Percentiles rank a stretch among this genome's conserved stretches.
phyloP scores from a whole-genome alignment of 2,113 vertebrate species.

The Calidris pugnax region DNA sequence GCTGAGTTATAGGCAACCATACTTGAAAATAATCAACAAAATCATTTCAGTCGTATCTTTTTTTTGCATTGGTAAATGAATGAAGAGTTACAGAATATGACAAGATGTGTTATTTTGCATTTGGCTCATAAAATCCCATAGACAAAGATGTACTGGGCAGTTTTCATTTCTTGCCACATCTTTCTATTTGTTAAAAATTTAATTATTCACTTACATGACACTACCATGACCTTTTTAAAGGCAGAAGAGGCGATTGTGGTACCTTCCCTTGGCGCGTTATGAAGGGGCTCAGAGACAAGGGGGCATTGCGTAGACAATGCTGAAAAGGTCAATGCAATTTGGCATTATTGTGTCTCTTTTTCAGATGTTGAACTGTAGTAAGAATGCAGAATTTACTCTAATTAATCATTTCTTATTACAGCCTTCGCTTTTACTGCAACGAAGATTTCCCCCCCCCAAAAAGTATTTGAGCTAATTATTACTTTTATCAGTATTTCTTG shows the following conservation, averaged over 20 bases:
- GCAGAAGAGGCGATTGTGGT: conserved; percentile 52
- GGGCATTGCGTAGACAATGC: not conserved
- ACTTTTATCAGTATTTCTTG: not conserved
- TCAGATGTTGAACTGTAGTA: conserved; percentile 10
- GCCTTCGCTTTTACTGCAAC: not conserved
- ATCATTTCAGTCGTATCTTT: not conserved
- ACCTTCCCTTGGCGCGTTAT: not conserved
- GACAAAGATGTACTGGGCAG: not conserved
- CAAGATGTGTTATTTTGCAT: not conserved
- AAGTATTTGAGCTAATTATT: not conserved
- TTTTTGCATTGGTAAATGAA: not conserved
- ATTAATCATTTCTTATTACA: conserved; percentile 60
- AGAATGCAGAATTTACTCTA: conserved; percentile 47
- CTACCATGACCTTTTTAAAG: conserved; percentile 70
- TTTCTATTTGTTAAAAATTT: conserved; percentile 4
- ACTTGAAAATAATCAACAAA: not conserved
- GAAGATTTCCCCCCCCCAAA: not conserved
- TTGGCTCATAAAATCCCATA: not conserved
- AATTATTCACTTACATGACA: not conserved
- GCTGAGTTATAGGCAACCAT: not conserved
- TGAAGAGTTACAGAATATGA: not conserved
- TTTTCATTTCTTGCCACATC: not conserved
- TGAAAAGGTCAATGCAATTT: conserved; percentile 76
- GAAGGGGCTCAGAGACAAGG: conserved; percentile 58
- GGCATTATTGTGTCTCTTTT: conserved; percentile 51